Evolutionary conservation across 1,140 invertebrate species (phyloP), one percentile per base, ranked within the genome.

Genomic region (Lerema accius): DNA sequence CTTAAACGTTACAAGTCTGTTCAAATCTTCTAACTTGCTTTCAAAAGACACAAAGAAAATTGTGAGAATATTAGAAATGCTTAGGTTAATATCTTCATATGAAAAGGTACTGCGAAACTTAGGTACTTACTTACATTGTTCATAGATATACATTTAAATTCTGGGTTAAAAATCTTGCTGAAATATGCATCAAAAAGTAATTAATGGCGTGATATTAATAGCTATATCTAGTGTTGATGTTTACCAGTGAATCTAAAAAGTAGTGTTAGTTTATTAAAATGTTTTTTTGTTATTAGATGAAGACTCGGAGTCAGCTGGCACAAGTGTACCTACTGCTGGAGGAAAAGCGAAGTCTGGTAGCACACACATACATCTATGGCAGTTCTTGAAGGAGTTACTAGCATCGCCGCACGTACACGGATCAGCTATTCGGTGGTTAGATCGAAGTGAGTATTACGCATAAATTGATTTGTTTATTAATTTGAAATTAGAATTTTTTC

Each of bases 331-430:
- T 0, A 69, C 76, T n/a, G 74, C 66, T 2, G 77, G 70, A 23
- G 84, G 84, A 32, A 86, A 83, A 63, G 66, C 73, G 5, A 92
- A 87, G 76, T 77, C 82, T 63, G 90, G 67, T 11, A 95, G 95
- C 37, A 95, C 96, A 0, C 97, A 98, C 81, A 99, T 99, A 71
- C 98, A 99, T 81, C 92, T 99, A n/a, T 99, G 98, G 98, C 98
- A 99, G 89, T 99, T 99, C 90, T 92, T 99, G 10, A 99, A 99
- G 80, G 98, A 99, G 89, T 93, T 99, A 7, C 92, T 99, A 0
- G 93, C 95, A 4, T 95, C 97, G 23, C 96, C 97, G 0, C 95
- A 97, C 45, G 85, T 95, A 0, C 96, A 99, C 82, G 96, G 96
- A 0, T 96, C 95, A 0, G 99, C 97, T 81, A 99, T 99, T 76